These are phyloP conservation scores for Siniperca obscura DNA, from an alignment of 2,797 vertebrate species.

Conservation along the genomic window DNA sequence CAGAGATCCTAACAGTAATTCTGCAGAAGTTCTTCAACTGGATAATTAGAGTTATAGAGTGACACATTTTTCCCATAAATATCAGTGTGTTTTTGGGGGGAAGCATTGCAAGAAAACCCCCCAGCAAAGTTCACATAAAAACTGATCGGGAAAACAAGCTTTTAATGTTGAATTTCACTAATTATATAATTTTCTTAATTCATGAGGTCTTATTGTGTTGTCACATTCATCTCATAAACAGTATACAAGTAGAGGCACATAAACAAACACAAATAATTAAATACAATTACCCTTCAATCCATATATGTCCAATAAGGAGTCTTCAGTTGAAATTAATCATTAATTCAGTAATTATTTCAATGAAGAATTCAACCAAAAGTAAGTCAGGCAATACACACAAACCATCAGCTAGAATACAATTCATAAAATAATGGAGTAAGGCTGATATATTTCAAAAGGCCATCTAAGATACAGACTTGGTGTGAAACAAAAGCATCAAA, in stretches of 20 bases:
- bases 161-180: conserved; percentile 9
- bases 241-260: neutral
- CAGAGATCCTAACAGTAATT: conserved; percentile 31
- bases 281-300: conserved; percentile 10
- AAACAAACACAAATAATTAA: neutral
- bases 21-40: conserved; percentile 27
- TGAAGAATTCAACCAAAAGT: conserved; percentile 16
- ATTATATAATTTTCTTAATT: neutral
- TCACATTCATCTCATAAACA: neutral
- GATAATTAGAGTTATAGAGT: conserved; percentile 48
- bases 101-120: too few relatives aligned
- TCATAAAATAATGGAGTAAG: conserved; percentile 21
- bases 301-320: neutral
- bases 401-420: neutral
- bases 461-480: neutral
- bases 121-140: neutral
- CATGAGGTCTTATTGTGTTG: neutral
- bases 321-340: conserved; percentile 2
- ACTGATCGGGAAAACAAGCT: neutral
- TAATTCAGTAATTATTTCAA: conserved; percentile 29
- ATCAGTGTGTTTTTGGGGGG: neutral
- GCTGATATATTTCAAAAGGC: neutral
- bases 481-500: neutral
- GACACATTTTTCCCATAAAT: neutral
- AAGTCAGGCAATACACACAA: neutral